These are phyloP conservation scores for Dioctria linearis DNA, from an alignment of 2,888 invertebrate species.

Conservation along the genomic window DNA sequence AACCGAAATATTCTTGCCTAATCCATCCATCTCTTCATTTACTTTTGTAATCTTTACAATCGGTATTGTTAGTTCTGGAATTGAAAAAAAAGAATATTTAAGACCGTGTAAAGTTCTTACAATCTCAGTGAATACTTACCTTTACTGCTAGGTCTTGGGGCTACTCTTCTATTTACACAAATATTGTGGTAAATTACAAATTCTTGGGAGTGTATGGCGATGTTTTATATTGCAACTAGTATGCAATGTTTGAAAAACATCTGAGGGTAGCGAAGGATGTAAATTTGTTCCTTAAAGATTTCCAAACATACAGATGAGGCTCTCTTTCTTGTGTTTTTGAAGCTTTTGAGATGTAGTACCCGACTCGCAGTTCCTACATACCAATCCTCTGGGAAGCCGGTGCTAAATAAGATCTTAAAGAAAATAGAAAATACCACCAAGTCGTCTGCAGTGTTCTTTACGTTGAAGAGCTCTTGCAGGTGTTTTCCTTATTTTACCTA, in stretches of 20 bases:
- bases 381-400: constrained; percentile 69
- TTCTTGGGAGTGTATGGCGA: constrained; percentile 69
- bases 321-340: constrained; percentile 64
- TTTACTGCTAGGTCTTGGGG: constrained; percentile 56
- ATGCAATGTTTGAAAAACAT: too few species aligned
- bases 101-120: neutral
- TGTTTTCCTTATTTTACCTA: neutral
- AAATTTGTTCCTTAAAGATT: constrained; percentile 71
- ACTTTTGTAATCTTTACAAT: constrained; percentile 44
- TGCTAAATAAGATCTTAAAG: constrained; percentile 64
- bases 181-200: constrained; percentile 69
- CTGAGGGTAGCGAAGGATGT: constrained; percentile 71
- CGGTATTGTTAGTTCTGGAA: constrained; percentile 35
- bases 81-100: neutral
- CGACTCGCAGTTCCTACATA: constrained; percentile 68
- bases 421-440: constrained; percentile 30
- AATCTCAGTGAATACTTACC: constrained; percentile 23
- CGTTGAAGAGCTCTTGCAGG: neutral
- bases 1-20: neutral
- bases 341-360: constrained; percentile 66
- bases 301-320: constrained; percentile 69
- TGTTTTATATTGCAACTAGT: constrained; percentile 67
- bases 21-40: constrained; percentile 11
- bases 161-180: constrained; percentile 62
- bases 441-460: neutral